Base-by-base conservation (phyloP, 1,140 invertebrate genomes). In the Planococcus citri region DNA sequence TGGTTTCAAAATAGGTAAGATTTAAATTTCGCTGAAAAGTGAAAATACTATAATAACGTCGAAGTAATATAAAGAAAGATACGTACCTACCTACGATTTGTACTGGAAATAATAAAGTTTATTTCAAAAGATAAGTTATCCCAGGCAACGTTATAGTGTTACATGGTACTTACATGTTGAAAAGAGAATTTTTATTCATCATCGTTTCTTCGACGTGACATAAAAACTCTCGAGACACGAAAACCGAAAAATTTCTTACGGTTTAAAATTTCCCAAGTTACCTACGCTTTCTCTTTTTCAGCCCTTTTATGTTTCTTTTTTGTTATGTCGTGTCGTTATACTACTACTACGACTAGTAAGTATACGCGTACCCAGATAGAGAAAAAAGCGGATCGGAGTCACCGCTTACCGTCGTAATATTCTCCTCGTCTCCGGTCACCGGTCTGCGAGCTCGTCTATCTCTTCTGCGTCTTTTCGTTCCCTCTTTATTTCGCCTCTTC, bases 1-100 rank as follows among this genome's bases (percentile, higher is more conserved):
- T 98, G 95, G 95, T 98, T 97, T 79, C 92, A 95, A 81, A 95
- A 95, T 79, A 88, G 89, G 87, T 88, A 80, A 79, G 83, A 79
- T 60, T 17, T 22, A 3, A 8, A 21, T 29, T 9, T 3, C 2
- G 29, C n/a, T 6, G 29, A 6, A 33, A 33, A 33, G 29, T 33
- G 12, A 33, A 33, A 33, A 33, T 33, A n/a, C n/a, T n/a, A n/a
- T n/a, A n/a, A n/a, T n/a, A n/a, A n/a, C n/a, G n/a, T n/a, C n/a
- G n/a, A n/a, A n/a, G n/a, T n/a, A n/a, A n/a, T n/a, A n/a, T n/a
- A n/a, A n/a, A n/a, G n/a, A n/a, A n/a, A n/a, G n/a, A n/a, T n/a
- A n/a, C n/a, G n/a, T n/a, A n/a, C n/a, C n/a, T n/a, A n/a, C n/a
- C n/a, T n/a, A n/a, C n/a, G n/a, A n/a, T n/a, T n/a, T n/a, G n/a